Evolutionary conservation across 2,797 vertebrate genomes (phyloP), one percentile per base, ranked within the genome.

Genomic region (Odontamblyopus rebecca): DNA sequence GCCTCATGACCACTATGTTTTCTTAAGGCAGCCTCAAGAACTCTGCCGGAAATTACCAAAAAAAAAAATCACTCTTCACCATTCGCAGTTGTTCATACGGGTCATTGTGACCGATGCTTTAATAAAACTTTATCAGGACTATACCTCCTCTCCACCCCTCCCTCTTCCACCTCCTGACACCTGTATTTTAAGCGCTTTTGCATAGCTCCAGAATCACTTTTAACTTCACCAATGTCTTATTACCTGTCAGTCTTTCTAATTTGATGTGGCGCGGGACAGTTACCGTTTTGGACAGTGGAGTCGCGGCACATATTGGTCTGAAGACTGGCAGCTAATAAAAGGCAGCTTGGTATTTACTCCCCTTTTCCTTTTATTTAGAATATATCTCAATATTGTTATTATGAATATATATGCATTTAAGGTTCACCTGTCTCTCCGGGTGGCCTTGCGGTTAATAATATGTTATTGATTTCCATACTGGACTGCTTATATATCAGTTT

Each of bases 161-260:
- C 74, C 32, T 16, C 79, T 70, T 53, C 76, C 70, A 79, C 75
- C 60, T 64, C 5, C 69, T 84, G 81, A 82, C 86, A 82, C 77
- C 78, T 38, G 75, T 92, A 93, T 92, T 93, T 92, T 92, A 92
- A 86, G 83, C 81, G 44, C n/a, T 85, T 84, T 78, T 87, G 81
- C 82, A 53, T 53, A 62, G 87, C 83, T 76, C 85, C 56, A 84
- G 85, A 93, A 92, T 88, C 89, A 71, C 89, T 76, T 93, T 94
- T 94, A 94, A 93, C 92, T 94, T 89, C 85, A 85, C 86, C 91
- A 84, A 82, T 90, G 93, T 89, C 91, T 94, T 94, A 95, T 94
- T 95, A 91, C 92, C 93, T 95, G 94, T 93, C 94, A 94, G 87
- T 93, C 93, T 93, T 74, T 92, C 89, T 95, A 94, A 95, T 94